Evolutionary conservation across 2,797 vertebrate genomes (phyloP).

Genomic region (Cercopithecus diana): DNA sequence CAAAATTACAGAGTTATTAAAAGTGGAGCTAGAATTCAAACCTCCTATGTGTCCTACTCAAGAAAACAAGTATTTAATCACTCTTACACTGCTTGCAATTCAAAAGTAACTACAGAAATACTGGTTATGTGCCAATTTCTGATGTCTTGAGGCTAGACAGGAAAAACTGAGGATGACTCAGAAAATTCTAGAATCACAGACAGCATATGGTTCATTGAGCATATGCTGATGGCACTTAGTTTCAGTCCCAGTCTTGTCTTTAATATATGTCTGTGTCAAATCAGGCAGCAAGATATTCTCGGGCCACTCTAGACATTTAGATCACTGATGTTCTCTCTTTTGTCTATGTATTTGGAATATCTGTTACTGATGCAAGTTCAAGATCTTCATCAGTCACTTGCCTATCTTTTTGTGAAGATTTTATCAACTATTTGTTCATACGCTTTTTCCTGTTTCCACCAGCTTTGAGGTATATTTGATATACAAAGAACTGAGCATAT

Average conservation of each 20-base stretch:
- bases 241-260: not conserved
- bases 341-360: not conserved
- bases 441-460: not conserved
- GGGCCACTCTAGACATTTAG: not conserved
- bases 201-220: not conserved
- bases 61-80: not conserved
- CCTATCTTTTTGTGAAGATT: not conserved
- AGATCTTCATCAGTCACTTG: not conserved
- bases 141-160: not conserved
- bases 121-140: not conserved
- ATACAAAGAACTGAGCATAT: not conserved
- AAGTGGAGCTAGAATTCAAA: not conserved
- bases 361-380: not conserved
- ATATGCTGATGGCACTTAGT: not conserved
- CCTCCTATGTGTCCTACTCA: not conserved
- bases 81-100: not conserved
- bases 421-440: not conserved
- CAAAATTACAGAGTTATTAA: slow-evolving; percentile 33
- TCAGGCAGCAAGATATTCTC: not conserved
- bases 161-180: not conserved
- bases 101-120: not conserved
- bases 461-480: not conserved
- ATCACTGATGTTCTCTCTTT: not conserved
- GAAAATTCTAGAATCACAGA: slow-evolving; percentile 10
- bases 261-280: not conserved